Evolutionary conservation across 2,888 invertebrate genomes (phyloP).

Genomic region (Zygogramma bicolorata): DNA sequence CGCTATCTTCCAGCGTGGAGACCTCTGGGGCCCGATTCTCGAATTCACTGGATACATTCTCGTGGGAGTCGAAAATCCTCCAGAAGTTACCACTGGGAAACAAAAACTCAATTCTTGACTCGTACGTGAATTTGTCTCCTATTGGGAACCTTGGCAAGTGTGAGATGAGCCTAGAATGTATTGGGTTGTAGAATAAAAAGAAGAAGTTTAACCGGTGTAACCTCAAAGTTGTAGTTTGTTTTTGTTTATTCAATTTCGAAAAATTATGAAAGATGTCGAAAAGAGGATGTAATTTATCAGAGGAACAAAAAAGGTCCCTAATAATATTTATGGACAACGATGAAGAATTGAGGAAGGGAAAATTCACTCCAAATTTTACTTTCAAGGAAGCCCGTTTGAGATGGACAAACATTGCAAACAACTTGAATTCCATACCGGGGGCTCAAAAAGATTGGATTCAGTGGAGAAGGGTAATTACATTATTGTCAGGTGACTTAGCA

Average conservation of each 20-base stretch:
- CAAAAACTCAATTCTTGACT: not conserved
- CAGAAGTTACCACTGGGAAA: too few species aligned
- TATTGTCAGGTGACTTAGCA: not conserved
- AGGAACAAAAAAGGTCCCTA: not conserved
- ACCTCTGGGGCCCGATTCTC: conserved; percentile 16
- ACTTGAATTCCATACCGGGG: conserved; percentile 1
- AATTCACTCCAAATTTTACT: not conserved
- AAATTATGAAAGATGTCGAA: too few species aligned
- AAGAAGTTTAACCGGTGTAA: too few species aligned
- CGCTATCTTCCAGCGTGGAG: too few species aligned
- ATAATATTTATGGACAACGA: too few species aligned
- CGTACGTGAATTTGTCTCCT: not conserved
- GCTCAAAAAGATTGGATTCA: conserved; percentile 6
- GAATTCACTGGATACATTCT: conserved; percentile 7
- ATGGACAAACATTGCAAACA: not conserved
- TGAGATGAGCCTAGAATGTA: too few species aligned
- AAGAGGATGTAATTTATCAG: not conserved
- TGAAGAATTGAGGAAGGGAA: conserved; percentile 2
- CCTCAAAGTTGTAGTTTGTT: not conserved
- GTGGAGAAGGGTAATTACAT: conserved; percentile 5
- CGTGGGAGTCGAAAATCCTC: not conserved
- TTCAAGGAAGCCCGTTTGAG: not conserved
- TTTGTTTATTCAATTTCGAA: too few species aligned
- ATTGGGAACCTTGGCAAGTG: not conserved
- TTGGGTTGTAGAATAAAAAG: too few species aligned